These are phyloP conservation scores for Crotalus helleri DNA, from an alignment of 2,113 vertebrate genomes.

Conservation along the genomic window DNA sequence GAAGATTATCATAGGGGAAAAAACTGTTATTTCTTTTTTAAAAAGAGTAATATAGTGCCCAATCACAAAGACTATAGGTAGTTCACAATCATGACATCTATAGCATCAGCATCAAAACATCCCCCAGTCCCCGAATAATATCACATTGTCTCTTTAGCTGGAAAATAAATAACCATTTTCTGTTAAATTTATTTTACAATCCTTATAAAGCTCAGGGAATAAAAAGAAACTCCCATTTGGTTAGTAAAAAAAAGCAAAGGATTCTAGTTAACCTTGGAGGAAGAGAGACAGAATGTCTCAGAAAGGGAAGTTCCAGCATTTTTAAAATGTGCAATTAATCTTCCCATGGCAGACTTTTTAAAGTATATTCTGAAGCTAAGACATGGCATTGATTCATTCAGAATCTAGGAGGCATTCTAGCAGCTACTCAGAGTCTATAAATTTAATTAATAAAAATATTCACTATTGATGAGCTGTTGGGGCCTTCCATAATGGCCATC, in stretches of 20 bases:
- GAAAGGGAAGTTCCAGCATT: neutral
- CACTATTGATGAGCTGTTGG: too few relatives aligned
- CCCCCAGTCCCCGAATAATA: neutral
- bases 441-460: neutral
- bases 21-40: neutral
- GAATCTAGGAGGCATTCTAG: neutral
- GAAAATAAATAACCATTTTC: neutral
- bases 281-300: neutral
- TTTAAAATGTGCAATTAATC: neutral
- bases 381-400: neutral
- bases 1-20: neutral
- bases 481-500: neutral
- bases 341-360: neutral
- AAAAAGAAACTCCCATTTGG: neutral
- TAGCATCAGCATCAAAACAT: neutral
- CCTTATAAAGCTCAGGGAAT: neutral
- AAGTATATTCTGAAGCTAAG: neutral
- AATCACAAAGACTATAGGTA: neutral
- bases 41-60: neutral
- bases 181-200: neutral
- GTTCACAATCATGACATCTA: neutral
- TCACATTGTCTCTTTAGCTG: neutral
- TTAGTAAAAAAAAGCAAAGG: neutral
- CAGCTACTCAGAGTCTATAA: neutral
- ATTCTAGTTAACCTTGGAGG: neutral